A percentile compares a stretch with the other conserved stretches of the same genome.
These are phyloP conservation scores for Cryptops parisi DNA, from an alignment of 2,888 invertebrate species.

Conservation along the genomic window DNA sequence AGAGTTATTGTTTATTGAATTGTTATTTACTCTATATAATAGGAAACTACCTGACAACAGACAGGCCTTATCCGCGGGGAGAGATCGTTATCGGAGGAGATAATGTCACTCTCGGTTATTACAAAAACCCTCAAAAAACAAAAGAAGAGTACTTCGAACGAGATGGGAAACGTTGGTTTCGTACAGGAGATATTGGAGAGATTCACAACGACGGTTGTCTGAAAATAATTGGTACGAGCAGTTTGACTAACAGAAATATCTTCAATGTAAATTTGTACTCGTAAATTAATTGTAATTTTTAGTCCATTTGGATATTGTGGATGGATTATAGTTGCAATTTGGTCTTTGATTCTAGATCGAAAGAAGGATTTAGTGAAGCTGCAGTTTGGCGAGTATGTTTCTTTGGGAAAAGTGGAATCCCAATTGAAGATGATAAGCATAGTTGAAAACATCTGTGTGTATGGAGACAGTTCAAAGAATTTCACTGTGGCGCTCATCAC, in stretches of 20 bases:
- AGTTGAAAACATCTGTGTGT: conserved; percentile 94
- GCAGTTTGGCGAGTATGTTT: conserved; percentile 96
- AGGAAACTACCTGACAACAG: conserved; percentile 68
- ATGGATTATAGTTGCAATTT: no score
- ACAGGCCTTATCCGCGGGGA: conserved; percentile 71
- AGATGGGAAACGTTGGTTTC: conserved; percentile 79
- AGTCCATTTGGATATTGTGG: no score
- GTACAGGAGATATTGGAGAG: conserved; percentile 92
- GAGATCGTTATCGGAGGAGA: conserved; percentile 79
- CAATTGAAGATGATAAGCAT: conserved; percentile 77
- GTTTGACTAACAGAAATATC: no score
- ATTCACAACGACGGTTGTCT: conserved; percentile 84
- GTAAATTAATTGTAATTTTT: no score
- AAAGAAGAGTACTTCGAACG: conserved; percentile 73
- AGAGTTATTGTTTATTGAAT: neutral
- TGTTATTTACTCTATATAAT: no score
- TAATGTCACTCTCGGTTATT: conserved; percentile 86
- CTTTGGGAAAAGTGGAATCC: conserved; percentile 90
- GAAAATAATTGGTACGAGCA: conserved; percentile 88
- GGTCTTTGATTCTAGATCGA: conserved; percentile 51
- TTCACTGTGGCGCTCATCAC: conserved; percentile 83
- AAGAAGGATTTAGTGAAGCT: conserved; percentile 98
- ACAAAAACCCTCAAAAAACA: conserved; percentile 74
- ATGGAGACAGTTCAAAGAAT: conserved; percentile 73
- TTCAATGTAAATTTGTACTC: no score